Conservation (phyloP, 2,888 invertebrate genomes). For the Dilophus febrilis region DNA sequence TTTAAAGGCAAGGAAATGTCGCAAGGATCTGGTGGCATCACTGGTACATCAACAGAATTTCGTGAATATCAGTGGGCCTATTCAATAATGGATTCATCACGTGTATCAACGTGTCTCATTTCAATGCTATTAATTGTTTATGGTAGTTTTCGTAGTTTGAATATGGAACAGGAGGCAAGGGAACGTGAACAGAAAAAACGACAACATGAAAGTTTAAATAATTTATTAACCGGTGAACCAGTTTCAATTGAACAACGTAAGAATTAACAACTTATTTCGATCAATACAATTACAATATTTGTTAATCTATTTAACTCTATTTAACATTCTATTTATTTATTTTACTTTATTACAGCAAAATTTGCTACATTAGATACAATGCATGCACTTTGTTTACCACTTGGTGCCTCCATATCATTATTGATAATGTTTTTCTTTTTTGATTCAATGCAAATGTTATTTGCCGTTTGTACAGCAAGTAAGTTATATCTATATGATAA, state of each 20-base stretch:
- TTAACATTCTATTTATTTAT: background rate
- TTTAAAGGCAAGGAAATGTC: constrained; percentile 5
- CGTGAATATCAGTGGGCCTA: constrained; percentile 74
- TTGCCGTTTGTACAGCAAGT: constrained; percentile 95
- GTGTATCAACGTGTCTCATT: constrained; percentile 92
- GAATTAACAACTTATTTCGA: constrained; percentile 11
- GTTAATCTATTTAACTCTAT: background rate
- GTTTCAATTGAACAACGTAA: constrained; percentile 33
- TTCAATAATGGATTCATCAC: constrained; percentile 92
- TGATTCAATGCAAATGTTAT: constrained; percentile 94
- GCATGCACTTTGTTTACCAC: constrained; percentile 91
- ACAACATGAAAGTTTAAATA: constrained; percentile 38
- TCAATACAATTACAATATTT: constrained; percentile 6
- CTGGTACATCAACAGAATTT: constrained; percentile 24
- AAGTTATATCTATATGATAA: too few relatives aligned
- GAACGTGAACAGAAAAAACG: constrained; percentile 62
- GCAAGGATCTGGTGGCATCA: constrained; percentile 6
- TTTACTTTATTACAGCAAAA: constrained; percentile 30
- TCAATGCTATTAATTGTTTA: constrained; percentile 95
- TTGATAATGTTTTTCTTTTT: constrained; percentile 98
- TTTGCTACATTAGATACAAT: constrained; percentile 92
- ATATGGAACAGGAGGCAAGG: constrained; percentile 88
- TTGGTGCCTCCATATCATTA: constrained; percentile 88
- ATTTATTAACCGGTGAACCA: constrained; percentile 29
- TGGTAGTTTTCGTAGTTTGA: constrained; percentile 90